Base-by-base conservation (phyloP, 1,140 invertebrate species). In the Drosophila fuyamai region DNA sequence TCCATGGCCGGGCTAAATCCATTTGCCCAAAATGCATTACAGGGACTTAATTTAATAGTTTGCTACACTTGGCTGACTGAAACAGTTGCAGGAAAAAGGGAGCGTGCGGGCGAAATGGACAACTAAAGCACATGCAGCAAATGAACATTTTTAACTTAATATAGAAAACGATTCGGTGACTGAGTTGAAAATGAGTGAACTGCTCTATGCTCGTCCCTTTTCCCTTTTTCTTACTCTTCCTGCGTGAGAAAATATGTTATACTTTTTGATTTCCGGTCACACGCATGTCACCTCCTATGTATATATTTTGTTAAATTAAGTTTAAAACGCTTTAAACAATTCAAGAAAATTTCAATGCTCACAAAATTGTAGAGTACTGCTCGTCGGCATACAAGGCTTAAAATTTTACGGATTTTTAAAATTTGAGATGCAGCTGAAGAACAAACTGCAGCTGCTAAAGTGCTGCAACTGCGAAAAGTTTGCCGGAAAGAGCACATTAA, bases 91-190 rank as follows among this genome's bases (percentile, higher is more conserved):
- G 14, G 16, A 10, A 18, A 40, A n/a, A 9, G 13, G 10, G 13
- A 16, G 23, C 32, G 27, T 12, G n/a, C 12, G 51, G 14, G 13
- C 29, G 23, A 57, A 44, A 23, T 44, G 57, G 41, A 60, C 75
- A 65, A 47, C 78, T 66, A 68, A 80, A 62, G 82, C 78, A 79
- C 65, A 82, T 79, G 75, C 59, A 76, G 79, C 63, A 80, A 86
- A 86, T 89, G 61, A 77, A 83, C 60, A 83, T 83, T 59, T 67
- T 79, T 80, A 86, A 89, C 84, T 83, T 70, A 86, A 86, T 88
- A 66, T 67, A 73, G 66, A 76, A 72, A 79, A 62, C 57, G 57
- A 72, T 72, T 78, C 60, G 23, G 44, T 46, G 40, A 56, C 44
- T 41, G 46, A 46, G 32, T 48, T 53, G 38, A 54, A 46, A 57